Conservation (phyloP, 2,888 invertebrate genomes). For the Andrena haemorrhoa region DNA sequence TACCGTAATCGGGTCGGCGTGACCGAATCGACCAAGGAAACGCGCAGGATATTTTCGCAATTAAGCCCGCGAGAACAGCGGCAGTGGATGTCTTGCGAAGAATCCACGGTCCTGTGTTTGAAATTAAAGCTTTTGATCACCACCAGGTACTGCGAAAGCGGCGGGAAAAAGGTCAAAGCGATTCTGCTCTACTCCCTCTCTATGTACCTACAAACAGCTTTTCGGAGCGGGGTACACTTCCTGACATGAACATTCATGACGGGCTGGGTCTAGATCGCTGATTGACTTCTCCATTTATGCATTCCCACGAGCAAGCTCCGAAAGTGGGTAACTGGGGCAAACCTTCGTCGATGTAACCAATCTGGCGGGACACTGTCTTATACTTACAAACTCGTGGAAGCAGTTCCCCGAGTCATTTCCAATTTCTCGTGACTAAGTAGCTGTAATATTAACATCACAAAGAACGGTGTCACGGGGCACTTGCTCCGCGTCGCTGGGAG, state of each 20-base stretch:
- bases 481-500: neutral
- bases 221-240: neutral
- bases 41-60: conserved; percentile 24
- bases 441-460: conserved; percentile 2
- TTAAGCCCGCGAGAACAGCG: conserved; percentile 28
- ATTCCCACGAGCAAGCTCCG: conserved; percentile 3
- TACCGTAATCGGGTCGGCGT: conserved; percentile 27
- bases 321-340: neutral
- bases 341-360: conserved; percentile 4
- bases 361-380: conserved; percentile 9
- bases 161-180: neutral
- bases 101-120: neutral
- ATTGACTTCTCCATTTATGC: conserved; percentile 9
- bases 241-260: neutral
- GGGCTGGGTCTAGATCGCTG: neutral
- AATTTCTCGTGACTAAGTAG: conserved; percentile 1
- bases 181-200: neutral
- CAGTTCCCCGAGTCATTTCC: neutral
- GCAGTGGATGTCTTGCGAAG: neutral
- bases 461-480: neutral
- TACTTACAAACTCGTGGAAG: neutral
- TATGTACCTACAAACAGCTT: neutral
- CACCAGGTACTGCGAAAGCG: too few species aligned
- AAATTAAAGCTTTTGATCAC: neutral
- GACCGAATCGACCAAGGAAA: conserved; percentile 28